Evolutionary conservation across 92 coral and sea anemone species (phyloP).

Genomic region (Isaurus tuberculatus): DNA sequence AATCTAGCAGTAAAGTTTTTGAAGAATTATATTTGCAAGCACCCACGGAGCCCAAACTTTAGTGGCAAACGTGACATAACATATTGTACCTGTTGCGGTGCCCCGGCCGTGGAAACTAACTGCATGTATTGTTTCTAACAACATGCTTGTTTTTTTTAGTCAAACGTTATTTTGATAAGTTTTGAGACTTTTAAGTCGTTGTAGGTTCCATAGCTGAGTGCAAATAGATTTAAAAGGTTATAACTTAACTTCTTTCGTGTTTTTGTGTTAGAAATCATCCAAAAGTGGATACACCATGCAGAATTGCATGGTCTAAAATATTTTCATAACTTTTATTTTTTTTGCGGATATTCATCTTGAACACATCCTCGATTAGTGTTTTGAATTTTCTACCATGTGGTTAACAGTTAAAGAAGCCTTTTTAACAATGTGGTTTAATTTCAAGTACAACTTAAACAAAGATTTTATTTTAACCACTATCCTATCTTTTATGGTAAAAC

Average conservation of each 20-base stretch:
- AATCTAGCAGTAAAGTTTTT: neutral
- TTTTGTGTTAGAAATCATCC: neutral
- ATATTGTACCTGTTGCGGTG: neutral
- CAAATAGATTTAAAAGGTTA: neutral
- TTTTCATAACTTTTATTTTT: no score
- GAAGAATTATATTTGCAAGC: neutral
- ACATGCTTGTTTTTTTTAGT: slow-evolving; percentile 3
- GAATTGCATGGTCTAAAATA: no score
- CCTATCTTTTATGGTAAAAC: no score
- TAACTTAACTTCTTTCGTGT: neutral
- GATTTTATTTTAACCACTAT: no score
- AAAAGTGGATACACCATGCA: neutral
- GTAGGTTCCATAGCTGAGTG: neutral
- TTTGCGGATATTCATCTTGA: no score
- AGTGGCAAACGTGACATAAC: neutral
- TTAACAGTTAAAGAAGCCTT: no score
- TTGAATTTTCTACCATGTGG: no score
- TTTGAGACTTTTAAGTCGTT: neutral
- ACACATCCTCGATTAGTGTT: no score
- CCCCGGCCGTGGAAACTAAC: neutral
- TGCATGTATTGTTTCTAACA: neutral
- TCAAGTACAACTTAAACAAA: no score
- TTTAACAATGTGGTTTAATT: no score
- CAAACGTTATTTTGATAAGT: neutral
- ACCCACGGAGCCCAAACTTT: neutral